These are phyloP conservation scores for Ursus arctos DNA, from an alignment of 2,113 vertebrate genomes.

Conservation along the genomic window DNA sequence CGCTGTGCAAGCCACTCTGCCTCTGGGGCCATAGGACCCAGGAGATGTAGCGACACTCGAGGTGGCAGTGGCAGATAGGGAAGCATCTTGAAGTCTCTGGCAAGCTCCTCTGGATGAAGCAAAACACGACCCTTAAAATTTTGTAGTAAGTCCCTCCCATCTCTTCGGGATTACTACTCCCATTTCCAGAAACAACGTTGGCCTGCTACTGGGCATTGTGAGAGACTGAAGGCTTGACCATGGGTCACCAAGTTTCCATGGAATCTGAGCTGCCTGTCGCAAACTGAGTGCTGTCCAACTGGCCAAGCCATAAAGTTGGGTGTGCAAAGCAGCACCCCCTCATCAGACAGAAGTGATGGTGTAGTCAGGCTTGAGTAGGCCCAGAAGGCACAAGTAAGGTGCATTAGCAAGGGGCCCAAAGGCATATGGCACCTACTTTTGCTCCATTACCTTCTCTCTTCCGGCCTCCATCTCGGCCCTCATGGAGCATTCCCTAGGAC, in stretches of 20 bases:
- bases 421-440: not conserved
- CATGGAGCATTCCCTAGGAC: not conserved
- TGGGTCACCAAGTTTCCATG: not conserved
- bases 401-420: not conserved
- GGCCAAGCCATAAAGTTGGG: not conserved
- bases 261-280: not conserved
- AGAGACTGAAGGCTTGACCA: not conserved
- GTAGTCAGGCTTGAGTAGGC: not conserved
- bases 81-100: not conserved
- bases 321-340: not conserved
- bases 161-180: not conserved
- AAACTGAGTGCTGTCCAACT: not conserved
- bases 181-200: not conserved
- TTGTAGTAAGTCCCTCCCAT: not conserved
- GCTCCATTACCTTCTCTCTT: not conserved
- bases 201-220: not conserved
- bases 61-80: not conserved
- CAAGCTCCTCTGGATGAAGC: not conserved
- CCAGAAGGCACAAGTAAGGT: not conserved
- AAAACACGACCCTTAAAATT: not conserved
- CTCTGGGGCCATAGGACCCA: not conserved
- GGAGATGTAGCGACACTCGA: not conserved
- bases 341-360: not conserved
- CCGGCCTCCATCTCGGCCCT: not conserved
- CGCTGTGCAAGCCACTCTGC: not conserved